Base-by-base conservation (phyloP, 2,888 invertebrate genomes). In the Phengaris arion region DNA sequence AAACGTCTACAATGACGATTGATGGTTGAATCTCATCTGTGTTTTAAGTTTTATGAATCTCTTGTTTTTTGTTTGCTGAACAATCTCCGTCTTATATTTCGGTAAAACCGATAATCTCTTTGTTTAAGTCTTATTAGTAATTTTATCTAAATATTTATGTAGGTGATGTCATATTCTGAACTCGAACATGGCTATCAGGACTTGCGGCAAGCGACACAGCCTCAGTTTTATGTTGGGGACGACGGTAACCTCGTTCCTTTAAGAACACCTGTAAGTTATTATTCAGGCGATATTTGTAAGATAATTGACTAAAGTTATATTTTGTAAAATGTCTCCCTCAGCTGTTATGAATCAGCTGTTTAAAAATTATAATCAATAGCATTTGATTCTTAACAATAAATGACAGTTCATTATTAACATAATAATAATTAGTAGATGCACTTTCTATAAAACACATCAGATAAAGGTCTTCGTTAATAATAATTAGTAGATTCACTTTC, bases 171-270 rank as follows among this genome's bases (percentile, higher is more conserved):
- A 88, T 98, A 98, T 92, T 97, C 97, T 88, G 98, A 98, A 94
- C 94, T 98, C 85, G 98, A 98, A 94, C 97, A 97, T 94, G 98
- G 98, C 83, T 98, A 98, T 94, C 98, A 97, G 95, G 98, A 96
- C 85, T 94, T 97, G 88, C 95, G 96, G 87, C 96, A 96, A 91
- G 95, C 95, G 82, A 89, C 94, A 85, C 94, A 95, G 80, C 95
- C 95, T 79, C 95, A 96, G 85, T 96, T 96, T 92, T 96, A 96
- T 94, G 95, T 96, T 86, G 96, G 96, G 84, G 95, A 94, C 84
- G 95, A 95, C 89, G 95, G 95, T 87, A 95, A 95, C 92, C 94
- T 95, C 87, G 93, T 94, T 78, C 91, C 93, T 81, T 85, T 94
- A 90, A 92, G 93, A 87, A 89, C 92, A 83, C 87, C 94, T 85